These are phyloP conservation scores for Platerodrilus igneus DNA, from an alignment of 2,888 invertebrate genomes.

Conservation along the genomic window DNA sequence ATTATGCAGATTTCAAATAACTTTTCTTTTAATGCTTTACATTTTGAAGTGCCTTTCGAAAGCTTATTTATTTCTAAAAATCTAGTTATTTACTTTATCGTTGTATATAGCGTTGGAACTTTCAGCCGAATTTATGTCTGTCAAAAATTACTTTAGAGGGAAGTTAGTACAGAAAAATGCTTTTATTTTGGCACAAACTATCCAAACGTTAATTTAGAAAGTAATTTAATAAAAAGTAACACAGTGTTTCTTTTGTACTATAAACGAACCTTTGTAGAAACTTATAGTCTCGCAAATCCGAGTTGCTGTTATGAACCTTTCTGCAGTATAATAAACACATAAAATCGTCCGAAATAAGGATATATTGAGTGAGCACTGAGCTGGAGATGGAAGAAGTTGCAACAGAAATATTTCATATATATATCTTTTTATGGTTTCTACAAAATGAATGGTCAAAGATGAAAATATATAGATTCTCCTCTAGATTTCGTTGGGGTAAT, in stretches of 20 bases:
- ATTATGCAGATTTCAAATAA: slow-evolving; percentile 48
- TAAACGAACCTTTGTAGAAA: slow-evolving; percentile 41
- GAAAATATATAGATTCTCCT: slow-evolving; percentile 41
- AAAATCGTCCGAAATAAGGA: slow-evolving; percentile 51
- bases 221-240: slow-evolving; percentile 36
- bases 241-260: slow-evolving; percentile 30
- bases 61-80: slow-evolving; percentile 25
- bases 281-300: slow-evolving; percentile 46
- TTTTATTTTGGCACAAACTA: too few species aligned
- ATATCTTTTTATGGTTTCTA: slow-evolving; percentile 45
- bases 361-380: slow-evolving; percentile 48
- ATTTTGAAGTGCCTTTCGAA: slow-evolving; percentile 31
- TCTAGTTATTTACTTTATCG: slow-evolving; percentile 22
- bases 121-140: too few species aligned
- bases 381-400: slow-evolving; percentile 40
- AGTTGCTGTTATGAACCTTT: slow-evolving; percentile 46
- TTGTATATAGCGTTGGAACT: too few species aligned
- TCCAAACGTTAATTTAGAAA: slow-evolving; percentile 25
- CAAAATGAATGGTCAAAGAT: slow-evolving; percentile 40
- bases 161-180: too few species aligned
- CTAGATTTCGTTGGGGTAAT: slow-evolving; percentile 40
- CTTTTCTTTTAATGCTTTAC: slow-evolving; percentile 48
- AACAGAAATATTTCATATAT: slow-evolving; percentile 48
- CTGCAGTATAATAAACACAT: slow-evolving; percentile 50
- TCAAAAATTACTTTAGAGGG: too few species aligned